A percentile compares a stretch with the other conserved stretches of the same genome.
These are phyloP conservation scores for Apeltes quadracus DNA, from an alignment of 2,113 vertebrate genomes.

Conservation along the genomic window DNA sequence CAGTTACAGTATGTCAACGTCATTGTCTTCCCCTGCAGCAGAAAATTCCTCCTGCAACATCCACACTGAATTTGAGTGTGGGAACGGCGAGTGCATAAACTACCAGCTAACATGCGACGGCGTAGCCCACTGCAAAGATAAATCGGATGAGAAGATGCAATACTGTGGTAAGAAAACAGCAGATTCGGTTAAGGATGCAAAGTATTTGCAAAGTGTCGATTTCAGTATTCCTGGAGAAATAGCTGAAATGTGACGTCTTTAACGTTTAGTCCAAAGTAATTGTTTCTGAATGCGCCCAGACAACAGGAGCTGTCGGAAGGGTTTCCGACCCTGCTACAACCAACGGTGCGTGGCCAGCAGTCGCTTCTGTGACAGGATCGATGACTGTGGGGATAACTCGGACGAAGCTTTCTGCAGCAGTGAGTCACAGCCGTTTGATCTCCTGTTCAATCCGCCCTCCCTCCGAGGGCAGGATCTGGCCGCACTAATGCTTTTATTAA, in stretches of 20 bases:
- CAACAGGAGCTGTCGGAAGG: conserved; percentile 91
- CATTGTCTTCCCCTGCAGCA: conserved; percentile 77
- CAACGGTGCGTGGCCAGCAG: conserved; percentile 87
- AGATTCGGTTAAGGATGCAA: neutral
- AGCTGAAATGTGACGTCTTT: neutral
- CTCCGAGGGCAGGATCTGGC: conserved; percentile 35
- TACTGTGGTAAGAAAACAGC: conserved; percentile 89
- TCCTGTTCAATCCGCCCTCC: conserved; percentile 30
- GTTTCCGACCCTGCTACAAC: conserved; percentile 90
- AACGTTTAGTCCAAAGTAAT: neutral
- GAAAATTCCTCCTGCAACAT: conserved; percentile 95
- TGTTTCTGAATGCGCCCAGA: conserved; percentile 76
- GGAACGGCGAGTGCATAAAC: conserved; percentile 94
- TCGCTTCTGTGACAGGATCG: conserved; percentile 89
- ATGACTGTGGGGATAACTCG: conserved; percentile 95
- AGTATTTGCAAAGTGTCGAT: neutral
- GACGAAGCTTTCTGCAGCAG: conserved; percentile 95
- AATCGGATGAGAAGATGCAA: conserved; percentile 96
- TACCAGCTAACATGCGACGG: conserved; percentile 95
- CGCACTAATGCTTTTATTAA: conserved; percentile 50
- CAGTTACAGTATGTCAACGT: neutral
- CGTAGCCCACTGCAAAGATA: conserved; percentile 94
- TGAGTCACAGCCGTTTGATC: conserved; percentile 76
- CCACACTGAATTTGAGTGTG: conserved; percentile 94
- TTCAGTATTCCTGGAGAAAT: neutral